phyloP scores from a whole-genome alignment of 2,113 vertebrate species.

The Megaleporinus macrocephalus region DNA sequence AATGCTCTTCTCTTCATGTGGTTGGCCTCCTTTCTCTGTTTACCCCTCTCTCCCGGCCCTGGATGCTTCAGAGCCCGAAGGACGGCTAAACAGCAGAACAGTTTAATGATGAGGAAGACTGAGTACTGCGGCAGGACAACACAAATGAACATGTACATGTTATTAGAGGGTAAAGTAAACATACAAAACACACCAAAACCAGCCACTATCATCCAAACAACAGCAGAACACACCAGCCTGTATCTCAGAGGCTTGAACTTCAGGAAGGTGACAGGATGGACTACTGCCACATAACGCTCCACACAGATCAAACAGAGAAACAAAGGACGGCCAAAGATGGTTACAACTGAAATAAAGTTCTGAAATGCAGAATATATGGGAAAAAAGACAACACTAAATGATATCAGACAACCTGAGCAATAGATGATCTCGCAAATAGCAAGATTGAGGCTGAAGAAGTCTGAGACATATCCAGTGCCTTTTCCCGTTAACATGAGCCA shows the following conservation, averaged over 20 bases:
- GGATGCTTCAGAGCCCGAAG: constrained; percentile 30
- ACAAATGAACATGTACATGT: neutral
- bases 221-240: constrained; percentile 11
- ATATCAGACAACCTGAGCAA: neutral
- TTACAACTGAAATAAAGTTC: neutral
- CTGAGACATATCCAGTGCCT: constrained; percentile 14
- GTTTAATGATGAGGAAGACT: neutral
- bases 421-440: constrained; percentile 34
- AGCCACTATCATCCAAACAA: constrained; percentile 17
- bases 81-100: constrained; percentile 37
- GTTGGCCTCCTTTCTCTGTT: constrained; percentile 16
- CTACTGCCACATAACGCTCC: constrained; percentile 19
- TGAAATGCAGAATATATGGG: too few species aligned
- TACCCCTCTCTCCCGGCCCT: constrained; percentile 13
- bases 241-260: constrained; percentile 40
- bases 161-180: neutral
- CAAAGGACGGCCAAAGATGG: neutral
- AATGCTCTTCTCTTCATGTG: constrained; percentile 40
- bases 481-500: constrained; percentile 15
- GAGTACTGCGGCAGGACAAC: constrained; percentile 18
- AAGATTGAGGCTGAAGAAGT: constrained; percentile 39
- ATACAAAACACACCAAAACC: constrained; percentile 2
- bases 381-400: neutral
- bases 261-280: constrained; percentile 31
- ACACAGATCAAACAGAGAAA: constrained; percentile 16